Base-by-base conservation (phyloP, 23 tunicate species). In the Aplidium turbinatum region DNA sequence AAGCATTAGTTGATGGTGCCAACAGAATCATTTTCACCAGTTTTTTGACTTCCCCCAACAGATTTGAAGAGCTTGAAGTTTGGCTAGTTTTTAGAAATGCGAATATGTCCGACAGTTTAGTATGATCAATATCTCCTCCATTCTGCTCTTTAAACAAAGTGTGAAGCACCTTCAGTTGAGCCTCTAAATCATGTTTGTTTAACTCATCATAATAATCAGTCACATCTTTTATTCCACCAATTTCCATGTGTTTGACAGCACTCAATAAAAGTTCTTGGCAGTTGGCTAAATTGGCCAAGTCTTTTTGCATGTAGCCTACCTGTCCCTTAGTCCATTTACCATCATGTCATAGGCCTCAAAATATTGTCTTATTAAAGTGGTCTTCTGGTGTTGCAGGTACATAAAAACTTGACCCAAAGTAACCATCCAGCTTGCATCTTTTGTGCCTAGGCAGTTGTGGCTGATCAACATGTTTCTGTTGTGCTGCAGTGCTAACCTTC, bases 101-200 rank as follows among this genome's bases (percentile, higher is more conserved):
- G 11, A 42, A 16, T 42, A 42, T 42, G 50, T 42, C 50, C 16
- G 50, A 42, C 50, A 42, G 50, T 42, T 42, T 42, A 42, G 50
- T 42, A 42, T 16, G 11, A 42, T 42, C 50, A 42, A 42, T 42
- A 9, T 42, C 16, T 11, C 50, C 16, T 42, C 16, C 16, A 42
- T 16, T 42, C 16, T 42, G 50, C 16, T 42, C 16, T 42, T 42
- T 42, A 42, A 42, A 42, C 16, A 42, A 42, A 9, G 50, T 42
- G 16, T 42, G 50, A 42, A 42, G 50, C 50, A 54, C 61, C 21
- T 54, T 54, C 23, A 54, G 61, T 54, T 54, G 61, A 11, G 61
- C 61, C 61, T 54, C 61, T 54, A 54, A 54, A 54, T 54, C 21
- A 20, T 5, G 21, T 54, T 54, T 54, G 61, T 54, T 54, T 25